phyloP scores from a whole-genome alignment of 92 coral and sea anemone genomes.

The Phenganax subtilis region DNA sequence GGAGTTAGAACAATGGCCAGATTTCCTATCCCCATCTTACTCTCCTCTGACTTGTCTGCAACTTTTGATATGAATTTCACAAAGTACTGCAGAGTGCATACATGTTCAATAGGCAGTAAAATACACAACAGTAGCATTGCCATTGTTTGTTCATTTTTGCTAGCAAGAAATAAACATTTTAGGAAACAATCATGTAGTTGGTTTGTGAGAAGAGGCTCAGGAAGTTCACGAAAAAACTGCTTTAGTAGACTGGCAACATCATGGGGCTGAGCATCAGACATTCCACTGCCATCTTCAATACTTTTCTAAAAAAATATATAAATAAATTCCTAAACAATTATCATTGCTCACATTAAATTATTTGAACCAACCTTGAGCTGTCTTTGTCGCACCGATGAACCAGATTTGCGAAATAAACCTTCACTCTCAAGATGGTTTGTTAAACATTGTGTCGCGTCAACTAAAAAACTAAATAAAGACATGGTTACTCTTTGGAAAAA shows the following conservation, averaged over 20 bases:
- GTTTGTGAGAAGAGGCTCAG: constrained; percentile 85
- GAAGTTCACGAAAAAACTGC: constrained; percentile 91
- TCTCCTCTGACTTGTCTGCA: constrained; percentile 67
- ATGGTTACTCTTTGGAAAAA: not conserved
- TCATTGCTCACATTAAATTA: not conserved
- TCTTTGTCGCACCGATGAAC: constrained; percentile 93
- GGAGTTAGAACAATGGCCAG: constrained; percentile 93
- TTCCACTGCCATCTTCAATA: constrained; percentile 69
- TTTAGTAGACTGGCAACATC: constrained; percentile 93
- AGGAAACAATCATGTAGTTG: constrained; percentile 76
- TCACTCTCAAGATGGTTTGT: constrained; percentile 84
- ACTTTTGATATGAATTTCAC: constrained; percentile 81
- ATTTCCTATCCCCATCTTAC: constrained; percentile 88
- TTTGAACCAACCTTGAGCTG: constrained; percentile 61
- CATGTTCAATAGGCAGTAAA: constrained; percentile 71
- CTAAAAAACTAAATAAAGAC: constrained; percentile 60
- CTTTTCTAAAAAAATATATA: constrained; percentile 54
- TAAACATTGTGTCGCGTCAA: constrained; percentile 76
- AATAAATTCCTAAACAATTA: not conserved
- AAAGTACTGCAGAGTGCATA: constrained; percentile 72
- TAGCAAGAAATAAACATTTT: constrained; percentile 66
- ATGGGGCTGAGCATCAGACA: constrained; percentile 77
- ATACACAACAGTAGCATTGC: constrained; percentile 70
- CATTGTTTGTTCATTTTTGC: constrained; percentile 60
- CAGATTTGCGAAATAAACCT: constrained; percentile 92